A percentile compares a stretch with the other conserved stretches of the same genome.
Conservation (phyloP, 30 jellyfish, hydroid and myxozoan genomes). For the Aurelia coerulea region DNA sequence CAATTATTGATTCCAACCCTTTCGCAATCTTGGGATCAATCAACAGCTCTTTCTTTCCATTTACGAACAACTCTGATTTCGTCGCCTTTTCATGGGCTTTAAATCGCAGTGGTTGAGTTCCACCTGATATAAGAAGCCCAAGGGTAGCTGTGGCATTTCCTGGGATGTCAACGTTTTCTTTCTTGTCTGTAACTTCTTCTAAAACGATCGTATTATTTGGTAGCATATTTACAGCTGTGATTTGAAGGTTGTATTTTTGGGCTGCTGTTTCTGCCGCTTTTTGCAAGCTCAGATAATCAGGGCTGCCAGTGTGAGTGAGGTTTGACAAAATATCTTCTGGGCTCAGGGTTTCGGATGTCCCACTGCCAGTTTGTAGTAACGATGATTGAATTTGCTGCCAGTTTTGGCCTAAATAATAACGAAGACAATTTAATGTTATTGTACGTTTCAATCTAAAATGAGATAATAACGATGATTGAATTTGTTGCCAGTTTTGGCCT, state of each 20-base stretch:
- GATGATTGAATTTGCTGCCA: slow-evolving; percentile 95
- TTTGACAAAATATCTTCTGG: slow-evolving; percentile 20
- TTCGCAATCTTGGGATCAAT: slow-evolving; percentile 82
- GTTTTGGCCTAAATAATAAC: slow-evolving; percentile 73
- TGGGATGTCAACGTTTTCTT: slow-evolving; percentile 74
- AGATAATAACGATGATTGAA: slow-evolving; percentile 85
- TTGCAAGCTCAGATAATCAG: slow-evolving; percentile 4
- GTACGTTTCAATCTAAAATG: too few species aligned
- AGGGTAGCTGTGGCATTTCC: slow-evolving; percentile 78
- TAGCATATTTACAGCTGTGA: slow-evolving; percentile 67
- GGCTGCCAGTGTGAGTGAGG: slow-evolving; percentile 12
- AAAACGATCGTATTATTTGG: slow-evolving; percentile 34
- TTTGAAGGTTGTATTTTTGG: slow-evolving; percentile 46
- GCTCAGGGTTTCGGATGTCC: slow-evolving; percentile 36
- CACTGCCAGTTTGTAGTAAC: slow-evolving; percentile 85
- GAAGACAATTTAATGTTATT: background rate
- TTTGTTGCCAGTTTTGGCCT: slow-evolving; percentile 96
- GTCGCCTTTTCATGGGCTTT: slow-evolving; percentile 65
- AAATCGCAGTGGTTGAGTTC: slow-evolving; percentile 61
- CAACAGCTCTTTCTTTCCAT: slow-evolving; percentile 71
- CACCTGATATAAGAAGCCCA: slow-evolving; percentile 72
- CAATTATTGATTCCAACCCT: slow-evolving; percentile 83
- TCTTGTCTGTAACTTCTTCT: slow-evolving; percentile 54
- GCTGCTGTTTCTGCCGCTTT: slow-evolving; percentile 24
- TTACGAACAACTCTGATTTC: slow-evolving; percentile 25